Conservation (phyloP, 2,888 invertebrate species). For the Dolichomitus sp. region DNA sequence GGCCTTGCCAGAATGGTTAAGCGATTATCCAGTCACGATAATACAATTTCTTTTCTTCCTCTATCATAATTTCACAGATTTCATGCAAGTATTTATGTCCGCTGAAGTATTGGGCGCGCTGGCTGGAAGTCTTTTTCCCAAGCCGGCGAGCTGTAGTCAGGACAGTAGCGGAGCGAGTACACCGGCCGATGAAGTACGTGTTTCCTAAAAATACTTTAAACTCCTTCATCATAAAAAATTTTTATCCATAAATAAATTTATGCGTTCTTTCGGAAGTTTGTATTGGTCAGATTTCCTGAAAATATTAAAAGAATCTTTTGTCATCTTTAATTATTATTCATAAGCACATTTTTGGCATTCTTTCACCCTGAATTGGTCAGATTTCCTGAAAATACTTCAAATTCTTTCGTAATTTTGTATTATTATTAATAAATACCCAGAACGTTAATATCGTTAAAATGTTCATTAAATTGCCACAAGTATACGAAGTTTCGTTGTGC, state of each 20-base stretch:
- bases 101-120: slow-evolving; percentile 95
- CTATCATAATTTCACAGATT: slow-evolving; percentile 98
- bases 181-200: slow-evolving; percentile 89
- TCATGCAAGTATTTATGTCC: slow-evolving; percentile 96
- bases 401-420: too few relatives aligned
- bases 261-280: slow-evolving; percentile 86
- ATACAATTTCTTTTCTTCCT: slow-evolving; percentile 97
- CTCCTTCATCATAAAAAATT: slow-evolving; percentile 2
- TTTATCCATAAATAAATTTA: background rate
- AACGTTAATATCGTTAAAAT: too few relatives aligned
- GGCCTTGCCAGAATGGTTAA: slow-evolving; percentile 91
- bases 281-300: slow-evolving; percentile 85
- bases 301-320: too few relatives aligned
- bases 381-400: slow-evolving; percentile 74
- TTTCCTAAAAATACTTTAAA: background rate
- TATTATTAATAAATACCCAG: too few relatives aligned
- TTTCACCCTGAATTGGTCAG: slow-evolving; percentile 87
- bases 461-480: too few relatives aligned
- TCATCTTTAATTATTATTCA: too few relatives aligned
- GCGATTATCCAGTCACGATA: slow-evolving; percentile 93
- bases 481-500: too few relatives aligned
- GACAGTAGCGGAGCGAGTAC: slow-evolving; percentile 94
- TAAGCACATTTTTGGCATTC: slow-evolving; percentile 47
- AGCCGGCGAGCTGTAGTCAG: slow-evolving; percentile 88
- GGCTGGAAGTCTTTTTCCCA: slow-evolving; percentile 95